Conservation (phyloP, 37 sponge, comb jelly and placozoan genomes). For the Oopsacas minuta region DNA sequence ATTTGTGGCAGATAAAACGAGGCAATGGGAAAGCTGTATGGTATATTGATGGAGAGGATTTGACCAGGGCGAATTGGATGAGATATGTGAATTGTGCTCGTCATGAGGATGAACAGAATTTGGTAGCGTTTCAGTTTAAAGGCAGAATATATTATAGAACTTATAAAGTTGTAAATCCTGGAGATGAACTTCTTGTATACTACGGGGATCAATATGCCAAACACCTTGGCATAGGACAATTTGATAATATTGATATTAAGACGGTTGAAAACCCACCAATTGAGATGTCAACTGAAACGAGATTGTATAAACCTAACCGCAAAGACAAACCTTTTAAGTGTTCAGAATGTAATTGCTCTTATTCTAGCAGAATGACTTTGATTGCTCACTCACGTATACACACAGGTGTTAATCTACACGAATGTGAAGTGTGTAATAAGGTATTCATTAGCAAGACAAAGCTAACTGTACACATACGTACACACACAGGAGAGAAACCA, state of each 20-base stretch:
- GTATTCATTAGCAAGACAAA: neutral
- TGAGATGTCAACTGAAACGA: neutral
- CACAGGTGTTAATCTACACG: neutral
- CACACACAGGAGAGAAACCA: neutral
- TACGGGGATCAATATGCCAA: neutral
- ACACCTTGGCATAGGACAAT: neutral
- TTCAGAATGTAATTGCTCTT: neutral
- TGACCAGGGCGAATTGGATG: neutral
- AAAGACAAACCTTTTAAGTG: neutral
- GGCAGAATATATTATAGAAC: neutral
- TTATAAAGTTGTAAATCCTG: neutral
- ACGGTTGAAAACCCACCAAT: too few relatives aligned
- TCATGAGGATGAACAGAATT: neutral
- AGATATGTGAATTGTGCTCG: neutral
- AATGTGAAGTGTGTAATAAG: neutral
- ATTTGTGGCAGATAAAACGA: neutral
- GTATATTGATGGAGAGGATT: neutral
- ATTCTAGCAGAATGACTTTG: neutral
- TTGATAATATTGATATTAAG: too few relatives aligned
- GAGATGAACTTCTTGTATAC: neutral
- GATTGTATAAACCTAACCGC: neutral
- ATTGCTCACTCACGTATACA: neutral
- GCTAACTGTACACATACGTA: neutral
- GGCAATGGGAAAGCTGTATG: neutral
- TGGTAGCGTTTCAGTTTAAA: neutral